Conservation (phyloP, 2,113 vertebrate species). For the Macaca mulatta region DNA sequence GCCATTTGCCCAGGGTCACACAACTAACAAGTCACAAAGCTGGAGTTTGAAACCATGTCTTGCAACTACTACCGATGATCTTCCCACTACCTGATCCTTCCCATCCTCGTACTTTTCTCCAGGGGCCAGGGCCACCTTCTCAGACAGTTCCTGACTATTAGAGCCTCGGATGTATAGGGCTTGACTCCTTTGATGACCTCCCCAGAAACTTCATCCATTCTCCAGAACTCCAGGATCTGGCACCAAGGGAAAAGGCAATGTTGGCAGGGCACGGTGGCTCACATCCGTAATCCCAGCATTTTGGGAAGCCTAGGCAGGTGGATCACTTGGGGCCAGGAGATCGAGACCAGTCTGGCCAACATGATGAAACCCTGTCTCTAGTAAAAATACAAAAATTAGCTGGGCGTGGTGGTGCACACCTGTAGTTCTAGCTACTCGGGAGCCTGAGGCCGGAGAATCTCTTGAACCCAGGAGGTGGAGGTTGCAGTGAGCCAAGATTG, state of each 20-base stretch:
- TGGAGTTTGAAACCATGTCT: not conserved
- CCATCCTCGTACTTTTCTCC: not conserved
- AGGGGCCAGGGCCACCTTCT: not conserved
- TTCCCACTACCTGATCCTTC: not conserved
- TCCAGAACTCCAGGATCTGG: not conserved
- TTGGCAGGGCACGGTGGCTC: not conserved
- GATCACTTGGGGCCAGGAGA: too few relatives aligned
- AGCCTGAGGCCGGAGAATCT: too few relatives aligned
- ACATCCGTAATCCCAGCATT: too few relatives aligned
- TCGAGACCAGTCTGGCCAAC: too few relatives aligned
- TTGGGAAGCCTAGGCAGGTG: too few relatives aligned
- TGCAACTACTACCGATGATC: not conserved
- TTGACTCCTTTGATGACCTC: not conserved
- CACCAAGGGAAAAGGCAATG: not conserved
- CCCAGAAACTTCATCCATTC: not conserved
- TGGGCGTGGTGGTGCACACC: too few relatives aligned
- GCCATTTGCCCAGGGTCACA: not conserved
- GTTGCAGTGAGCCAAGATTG: too few relatives aligned
- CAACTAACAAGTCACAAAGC: not conserved
- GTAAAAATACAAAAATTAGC: too few relatives aligned
- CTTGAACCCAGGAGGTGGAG: too few relatives aligned
- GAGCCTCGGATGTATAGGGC: not conserved
- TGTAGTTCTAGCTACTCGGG: too few relatives aligned
- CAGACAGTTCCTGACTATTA: not conserved
- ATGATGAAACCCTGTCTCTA: too few relatives aligned